Base-by-base conservation (phyloP, 2,888 invertebrate species). In the Drosophila peninsularis region DNA sequence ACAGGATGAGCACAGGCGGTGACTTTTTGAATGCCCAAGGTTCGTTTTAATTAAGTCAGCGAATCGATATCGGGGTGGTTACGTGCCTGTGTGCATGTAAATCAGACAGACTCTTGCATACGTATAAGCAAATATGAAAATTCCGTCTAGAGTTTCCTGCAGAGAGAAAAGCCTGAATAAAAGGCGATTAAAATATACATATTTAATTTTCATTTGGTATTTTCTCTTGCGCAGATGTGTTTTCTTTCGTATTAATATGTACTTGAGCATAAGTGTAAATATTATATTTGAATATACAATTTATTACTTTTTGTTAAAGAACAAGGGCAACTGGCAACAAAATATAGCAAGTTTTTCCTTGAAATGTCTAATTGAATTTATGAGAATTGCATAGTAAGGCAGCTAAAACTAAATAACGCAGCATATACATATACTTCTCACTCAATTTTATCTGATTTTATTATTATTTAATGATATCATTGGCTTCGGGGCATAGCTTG, bases 11-110 rank as follows among this genome's bases (percentile, higher is more conserved):
- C 32, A 19, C 21, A 54, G 45, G 39, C 58, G 55, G 49, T 86
- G 80, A 83, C 87, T 81, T 86, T 80, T 86, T 80, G 87, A 83
- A 86, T 76, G 77, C 70, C 64, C 73, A 60, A 60, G 56, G 55
- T 62, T 63, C 64, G 54, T 67, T 80, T 80, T 84, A 74, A 80
- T 81, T 78, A 74, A 65, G 69, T 61, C 36, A 57, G 49, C 68
- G 60, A 78, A 78, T 75, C 75, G 75, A 75, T 75, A 75, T 62
- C 45, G n/a, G 41, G 34, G 13, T 21, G 39, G 10, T 27, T 32
- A 62, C 14, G 17, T 13, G 34, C 27, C 19, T n/a, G 27, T 36
- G 34, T 21, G 47, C 13, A 62, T 17, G 44, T 32, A 62, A 47
- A 47, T 30, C 27, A 45, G 27, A 45, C 45, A 11, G 10, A 30